These are phyloP conservation scores for Acromyrmex echinatior DNA, from an alignment of 1,140 invertebrate species.

Conservation along the genomic window DNA sequence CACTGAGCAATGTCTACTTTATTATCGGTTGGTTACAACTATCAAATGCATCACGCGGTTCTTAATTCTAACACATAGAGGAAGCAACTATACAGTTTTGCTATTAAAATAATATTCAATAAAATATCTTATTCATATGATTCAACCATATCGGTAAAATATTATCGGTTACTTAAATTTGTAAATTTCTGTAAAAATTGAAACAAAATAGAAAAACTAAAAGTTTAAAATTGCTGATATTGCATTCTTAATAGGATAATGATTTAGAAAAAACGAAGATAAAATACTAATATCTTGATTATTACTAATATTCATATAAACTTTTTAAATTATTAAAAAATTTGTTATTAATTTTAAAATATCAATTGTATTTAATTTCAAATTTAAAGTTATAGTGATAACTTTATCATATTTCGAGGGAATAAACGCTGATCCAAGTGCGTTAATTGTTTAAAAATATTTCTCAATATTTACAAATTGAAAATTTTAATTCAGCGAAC, in stretches of 20 bases:
- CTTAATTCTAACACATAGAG: background rate
- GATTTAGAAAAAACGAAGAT: background rate
- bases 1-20: background rate
- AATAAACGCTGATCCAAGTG: too few relatives aligned
- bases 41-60: background rate
- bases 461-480: too few relatives aligned
- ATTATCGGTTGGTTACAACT: constrained; percentile 15
- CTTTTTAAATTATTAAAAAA: background rate
- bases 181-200: background rate
- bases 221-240: background rate
- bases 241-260: background rate
- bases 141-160: background rate
- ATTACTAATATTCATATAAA: background rate
- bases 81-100: constrained; percentile 26
- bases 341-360: too few relatives aligned
- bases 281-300: background rate
- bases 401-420: too few relatives aligned
- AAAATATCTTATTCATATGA: background rate
- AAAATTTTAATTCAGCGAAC: too few relatives aligned
- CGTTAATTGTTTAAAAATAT: too few relatives aligned
- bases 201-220: too few relatives aligned
- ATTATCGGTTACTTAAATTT: background rate
- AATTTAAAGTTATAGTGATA: too few relatives aligned
- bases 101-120: background rate
- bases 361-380: too few relatives aligned